Base-by-base conservation (phyloP, 2,113 vertebrate genomes). In the Nematolebias whitei region DNA sequence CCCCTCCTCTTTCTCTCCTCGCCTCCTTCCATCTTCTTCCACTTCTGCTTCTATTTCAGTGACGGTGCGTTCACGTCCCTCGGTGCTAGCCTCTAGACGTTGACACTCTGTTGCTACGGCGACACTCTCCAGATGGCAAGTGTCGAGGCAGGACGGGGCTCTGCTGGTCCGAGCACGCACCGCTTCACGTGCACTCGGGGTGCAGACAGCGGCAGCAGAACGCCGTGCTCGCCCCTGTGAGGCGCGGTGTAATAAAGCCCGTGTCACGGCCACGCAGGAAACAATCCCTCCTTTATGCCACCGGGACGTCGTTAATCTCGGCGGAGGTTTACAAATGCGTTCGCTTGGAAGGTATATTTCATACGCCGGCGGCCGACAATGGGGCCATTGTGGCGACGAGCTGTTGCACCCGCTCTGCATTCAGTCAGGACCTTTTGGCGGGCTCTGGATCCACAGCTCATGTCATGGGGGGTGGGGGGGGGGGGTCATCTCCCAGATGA, bases 301-400 rank as follows among this genome's bases (percentile, higher is more conserved):
- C 83, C 74, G 22, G 76, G 80, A 82, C 77, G 85, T 87, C 88
- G 87, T 91, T 90, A 89, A 90, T 91, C 90, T 88, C 74, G 78
- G 78, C 68, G 57, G 83, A 87, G 88, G 86, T 88, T 87, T 88
- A 92, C 88, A 90, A 89, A 92, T 91, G 79, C 79, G 74, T 82
- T 91, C 43, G 65, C 80, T 73, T 76, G 78, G 88, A 89, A 85
- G 89, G 86, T 90, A 85, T 88, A 89, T 92, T 91, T 91, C 87
- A 88, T 79, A 71, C 70, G 81, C 71, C 41, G 87, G 74, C 88
- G 59, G 65, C 57, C 73, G 63, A 92, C 88, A 91, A 90, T 87
- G 88, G 84, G 84, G 80, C 81, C 85, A 85, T 90, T 90, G 88
- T 90, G 74, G 61, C 53, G 63, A 49, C 14, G 78, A 39, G 69